A percentile compares a stretch with the other conserved stretches of the same genome.
These are phyloP conservation scores for Torymus auratus DNA, from an alignment of 2,888 invertebrate genomes.

Conservation along the genomic window DNA sequence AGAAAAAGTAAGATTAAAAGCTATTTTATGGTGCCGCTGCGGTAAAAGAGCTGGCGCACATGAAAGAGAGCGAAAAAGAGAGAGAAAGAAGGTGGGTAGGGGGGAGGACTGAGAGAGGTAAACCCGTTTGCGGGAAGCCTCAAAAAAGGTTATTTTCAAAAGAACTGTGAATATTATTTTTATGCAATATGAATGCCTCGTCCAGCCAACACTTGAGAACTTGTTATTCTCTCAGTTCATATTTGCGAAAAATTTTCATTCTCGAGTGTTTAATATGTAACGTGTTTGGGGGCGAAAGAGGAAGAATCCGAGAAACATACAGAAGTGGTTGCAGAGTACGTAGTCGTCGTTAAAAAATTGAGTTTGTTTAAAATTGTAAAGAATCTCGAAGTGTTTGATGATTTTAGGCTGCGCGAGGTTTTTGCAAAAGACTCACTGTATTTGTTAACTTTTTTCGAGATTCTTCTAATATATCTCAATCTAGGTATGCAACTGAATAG, in stretches of 20 bases:
- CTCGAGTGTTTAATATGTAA: not conserved
- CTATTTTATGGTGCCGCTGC: slow-evolving; percentile 8
- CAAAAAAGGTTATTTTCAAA: slow-evolving; percentile 40
- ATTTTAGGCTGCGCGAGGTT: not conserved
- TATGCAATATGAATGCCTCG: slow-evolving; percentile 29
- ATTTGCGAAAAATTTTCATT: slow-evolving; percentile 19
- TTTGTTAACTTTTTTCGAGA: too few relatives aligned
- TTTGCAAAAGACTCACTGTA: not conserved
- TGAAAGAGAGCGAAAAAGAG: slow-evolving; percentile 21
- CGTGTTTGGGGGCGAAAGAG: not conserved
- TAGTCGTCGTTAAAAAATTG: slow-evolving; percentile 40
- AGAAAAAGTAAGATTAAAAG: slow-evolving; percentile 55
- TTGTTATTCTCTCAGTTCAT: slow-evolving; percentile 12
- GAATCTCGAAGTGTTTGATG: not conserved
- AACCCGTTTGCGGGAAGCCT: not conserved
- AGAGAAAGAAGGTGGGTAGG: not conserved
- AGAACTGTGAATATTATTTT: slow-evolving; percentile 39
- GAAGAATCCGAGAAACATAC: not conserved
- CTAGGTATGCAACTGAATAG: too few relatives aligned
- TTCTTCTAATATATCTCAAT: too few relatives aligned
- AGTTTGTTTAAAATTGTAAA: slow-evolving; percentile 51
- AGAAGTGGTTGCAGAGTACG: not conserved
- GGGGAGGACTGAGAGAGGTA: not conserved
- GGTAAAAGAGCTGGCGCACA: not conserved
- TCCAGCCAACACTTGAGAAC: slow-evolving; percentile 36